Base-by-base conservation (phyloP, 2,113 vertebrate species). In the Porphyrio hochstetteri region DNA sequence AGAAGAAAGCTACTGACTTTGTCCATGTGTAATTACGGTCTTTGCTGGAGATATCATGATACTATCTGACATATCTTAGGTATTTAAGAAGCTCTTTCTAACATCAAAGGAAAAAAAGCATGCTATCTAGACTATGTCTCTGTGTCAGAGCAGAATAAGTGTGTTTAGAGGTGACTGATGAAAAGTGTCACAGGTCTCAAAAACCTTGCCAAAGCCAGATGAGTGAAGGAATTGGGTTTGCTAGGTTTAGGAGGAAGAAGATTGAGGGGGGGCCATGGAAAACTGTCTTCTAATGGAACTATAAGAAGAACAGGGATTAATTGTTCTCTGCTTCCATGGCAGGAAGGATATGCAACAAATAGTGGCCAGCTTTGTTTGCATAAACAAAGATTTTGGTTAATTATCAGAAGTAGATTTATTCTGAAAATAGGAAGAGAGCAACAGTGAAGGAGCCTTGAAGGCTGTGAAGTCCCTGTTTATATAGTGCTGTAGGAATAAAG, bases 321-420 rank as follows among this genome's bases (percentile, higher is more conserved):
- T 95, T 92, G 86, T 91, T 89, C 74, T 60, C 60, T 78, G 80
- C 64, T 89, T 91, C 53, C 3, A 1, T 64, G 81, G 60, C 65
- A 75, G n/a, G 21, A 82, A 36, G 44, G 8, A 33, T 46, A 42
- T 59, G 56, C 63, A 75, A 74, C 63, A 86, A 90, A 76, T 25
- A 84, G 38, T 53, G 83, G 3, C 48, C 83, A 53, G 80, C 38
- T 95, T 86, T 92, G 38, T 85, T 87, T 72, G 24, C 57, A 53
- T 75, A 89, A 84, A 88, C 56, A 84, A 89, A 82, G 61, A 95
- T 88, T 82, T 86, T 76, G 70, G 20, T 90, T 85, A 90, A 79
- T 53, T 82, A 53, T 88, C 35, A 53, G 86, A 83, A 78, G 52
- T 36, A 91, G 69, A 91, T 91, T 89, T 92, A 56, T 92, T 78